phyloP scores from a whole-genome alignment of 2,113 vertebrate genomes.

The Anolis carolinensis region DNA sequence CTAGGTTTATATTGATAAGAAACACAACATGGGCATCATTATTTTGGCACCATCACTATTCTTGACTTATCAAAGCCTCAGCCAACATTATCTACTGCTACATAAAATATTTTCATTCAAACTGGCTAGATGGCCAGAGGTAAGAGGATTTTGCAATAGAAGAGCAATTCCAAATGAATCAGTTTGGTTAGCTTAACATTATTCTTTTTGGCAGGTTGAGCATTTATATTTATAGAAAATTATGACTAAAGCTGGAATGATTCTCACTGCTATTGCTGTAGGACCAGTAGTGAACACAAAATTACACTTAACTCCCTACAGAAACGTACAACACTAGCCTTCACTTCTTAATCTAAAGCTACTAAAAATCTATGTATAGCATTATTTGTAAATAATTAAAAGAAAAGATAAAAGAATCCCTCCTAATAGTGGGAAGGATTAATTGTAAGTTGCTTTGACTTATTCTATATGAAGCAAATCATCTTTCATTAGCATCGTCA shows the following conservation, averaged over 20 bases:
- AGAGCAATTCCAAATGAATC: background rate
- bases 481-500: constrained; percentile 63
- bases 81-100: no score
- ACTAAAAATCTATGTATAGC: background rate
- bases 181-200: background rate
- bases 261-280: constrained; percentile 21
- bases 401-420: constrained; percentile 6
- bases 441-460: constrained; percentile 27
- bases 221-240: constrained; percentile 1
- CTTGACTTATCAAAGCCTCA: background rate
- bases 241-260: constrained; percentile 3
- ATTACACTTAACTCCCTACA: background rate
- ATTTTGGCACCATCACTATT: background rate
- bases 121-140: no score
- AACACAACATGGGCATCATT: background rate
- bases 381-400: constrained; percentile 34
- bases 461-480: constrained; percentile 48
- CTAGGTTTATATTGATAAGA: background rate
- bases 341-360: background rate
- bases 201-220: background rate
- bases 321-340: background rate
- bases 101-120: background rate
- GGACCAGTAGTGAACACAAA: background rate
- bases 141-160: no score
- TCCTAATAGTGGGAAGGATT: constrained; percentile 13